Percentiles rank a stretch among this genome's conserved stretches.
Conservation (phyloP, 2,888 invertebrate species). For the Drosophila imparisetae region DNA sequence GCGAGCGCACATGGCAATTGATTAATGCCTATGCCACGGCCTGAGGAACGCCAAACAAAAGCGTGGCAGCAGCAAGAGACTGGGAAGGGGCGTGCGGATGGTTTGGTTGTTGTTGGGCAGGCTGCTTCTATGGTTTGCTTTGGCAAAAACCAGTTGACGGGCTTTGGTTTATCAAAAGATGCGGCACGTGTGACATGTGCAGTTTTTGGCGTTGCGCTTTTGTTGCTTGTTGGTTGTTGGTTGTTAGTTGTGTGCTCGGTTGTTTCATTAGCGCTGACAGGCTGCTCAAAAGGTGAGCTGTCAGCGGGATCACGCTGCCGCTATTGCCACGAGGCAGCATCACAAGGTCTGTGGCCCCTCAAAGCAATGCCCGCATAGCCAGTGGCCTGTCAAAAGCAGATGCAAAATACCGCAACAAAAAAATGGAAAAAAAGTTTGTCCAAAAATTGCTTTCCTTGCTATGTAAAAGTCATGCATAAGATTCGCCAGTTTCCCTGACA, state of each 20-base stretch:
- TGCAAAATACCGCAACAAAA: constrained; percentile 14
- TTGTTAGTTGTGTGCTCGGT: constrained; percentile 15
- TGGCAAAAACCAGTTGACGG: constrained; percentile 37
- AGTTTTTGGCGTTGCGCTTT: constrained; percentile 31
- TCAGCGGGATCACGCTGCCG: constrained; percentile 5
- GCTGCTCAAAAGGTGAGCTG: constrained; percentile 61
- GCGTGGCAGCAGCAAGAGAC: constrained; percentile 8
- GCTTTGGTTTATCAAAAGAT: constrained; percentile 46
- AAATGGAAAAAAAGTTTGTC: constrained; percentile 32
- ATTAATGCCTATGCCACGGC: constrained; percentile 64
- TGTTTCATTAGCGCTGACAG: constrained; percentile 73
- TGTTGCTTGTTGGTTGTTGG: constrained; percentile 15
- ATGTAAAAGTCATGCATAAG: constrained; percentile 2
- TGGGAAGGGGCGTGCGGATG: not conserved
- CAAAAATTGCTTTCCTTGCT: constrained; percentile 19
- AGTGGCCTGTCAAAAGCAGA: constrained; percentile 35
- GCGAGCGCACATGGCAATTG: constrained; percentile 58
- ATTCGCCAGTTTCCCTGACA: constrained; percentile 2
- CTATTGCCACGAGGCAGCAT: constrained; percentile 5
- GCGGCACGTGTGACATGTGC: constrained; percentile 63
- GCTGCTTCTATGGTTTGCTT: constrained; percentile 19
- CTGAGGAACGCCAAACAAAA: constrained; percentile 37
- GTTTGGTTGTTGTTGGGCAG: not conserved
- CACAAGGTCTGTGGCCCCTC: constrained; percentile 17
- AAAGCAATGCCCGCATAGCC: constrained; percentile 32